Base-by-base conservation (phyloP, 2,113 vertebrate genomes). In the Crypturellus undulatus region DNA sequence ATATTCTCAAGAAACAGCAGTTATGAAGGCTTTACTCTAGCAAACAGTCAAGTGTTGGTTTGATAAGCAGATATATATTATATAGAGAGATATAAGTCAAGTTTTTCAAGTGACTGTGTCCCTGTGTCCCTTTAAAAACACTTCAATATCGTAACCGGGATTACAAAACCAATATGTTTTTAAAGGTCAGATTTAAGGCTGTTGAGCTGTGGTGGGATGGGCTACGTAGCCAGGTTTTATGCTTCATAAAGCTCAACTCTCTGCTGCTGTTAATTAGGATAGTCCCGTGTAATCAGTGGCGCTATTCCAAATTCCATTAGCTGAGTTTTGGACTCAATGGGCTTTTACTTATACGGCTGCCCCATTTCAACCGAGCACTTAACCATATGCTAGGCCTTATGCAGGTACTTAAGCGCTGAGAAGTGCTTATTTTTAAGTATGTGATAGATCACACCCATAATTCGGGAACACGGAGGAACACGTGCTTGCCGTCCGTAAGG, bases 281-380 rank as follows among this genome's bases (percentile, higher is more conserved):
- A 90, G 87, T 87, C 82, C 84, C 87, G 60, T 45, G 90, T 56
- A 94, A 95, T 94, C 94, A 87, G 86, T 81, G 80, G 86, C 17
- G 0, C 49, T 70, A 21, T 72, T 92, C 88, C 88, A 94, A 16
- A 51, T 78, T 79, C 88, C 84, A 89, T 93, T 87, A 92, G 77
- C 58, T 72, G 16, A 51, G 86, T 65, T 95, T 84, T 81, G 93
- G 91, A 18, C 70, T 91, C 84, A n/a, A 5, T 67, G 88, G 81
- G 54, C 63, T 95, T 85, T 63, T 79, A 17, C 84, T 43, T 56
- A 73, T 45, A 20, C 1, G 12, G 82, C 26, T 96, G 92, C 52
- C 90, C 94, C 93, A 72, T 88, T 89, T 52, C 85, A 93, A 80
- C 52, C 0, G 2, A 95, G 83, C 79, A 25, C 69, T 76, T 64